phyloP scores from a whole-genome alignment of 2,797 vertebrate genomes.

The Spea hammondii region DNA sequence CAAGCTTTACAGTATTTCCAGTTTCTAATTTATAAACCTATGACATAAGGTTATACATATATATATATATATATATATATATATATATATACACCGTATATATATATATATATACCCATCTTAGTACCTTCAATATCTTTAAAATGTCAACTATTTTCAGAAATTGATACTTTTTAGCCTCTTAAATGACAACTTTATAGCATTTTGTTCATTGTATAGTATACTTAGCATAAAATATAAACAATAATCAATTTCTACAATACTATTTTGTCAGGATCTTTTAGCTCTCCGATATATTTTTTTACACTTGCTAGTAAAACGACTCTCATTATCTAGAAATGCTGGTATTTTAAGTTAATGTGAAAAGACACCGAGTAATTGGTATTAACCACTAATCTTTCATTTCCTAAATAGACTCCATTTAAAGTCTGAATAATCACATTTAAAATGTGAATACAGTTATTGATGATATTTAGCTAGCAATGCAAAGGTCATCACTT shows the following conservation, averaged over 20 bases:
- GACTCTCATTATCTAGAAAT: conserved; percentile 10
- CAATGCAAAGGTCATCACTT: conserved; percentile 18
- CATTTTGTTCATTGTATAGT: no score
- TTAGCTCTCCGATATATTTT: neutral
- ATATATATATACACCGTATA: no score
- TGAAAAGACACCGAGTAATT: conserved; percentile 44
- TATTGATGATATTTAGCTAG: conserved; percentile 33
- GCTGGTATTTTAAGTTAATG: conserved; percentile 40
- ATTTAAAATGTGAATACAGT: conserved; percentile 38
- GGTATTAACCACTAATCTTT: conserved; percentile 42
- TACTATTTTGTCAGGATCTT: conserved; percentile 21
- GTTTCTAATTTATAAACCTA: no score
- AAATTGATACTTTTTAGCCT: no score
- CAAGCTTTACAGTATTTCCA: no score
- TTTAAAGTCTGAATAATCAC: conserved; percentile 44
- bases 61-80: no score
- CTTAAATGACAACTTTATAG: no score
- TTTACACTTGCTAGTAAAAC: neutral
- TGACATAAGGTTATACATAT: no score
- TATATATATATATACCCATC: no score
- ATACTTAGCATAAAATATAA: conserved; percentile 13
- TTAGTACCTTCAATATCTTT: no score
- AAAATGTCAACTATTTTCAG: no score
- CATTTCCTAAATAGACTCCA: conserved; percentile 42
- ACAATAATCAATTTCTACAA: conserved; percentile 17